These are phyloP conservation scores for Phasia obesa DNA, from an alignment of 2,888 invertebrate genomes.

Conservation along the genomic window DNA sequence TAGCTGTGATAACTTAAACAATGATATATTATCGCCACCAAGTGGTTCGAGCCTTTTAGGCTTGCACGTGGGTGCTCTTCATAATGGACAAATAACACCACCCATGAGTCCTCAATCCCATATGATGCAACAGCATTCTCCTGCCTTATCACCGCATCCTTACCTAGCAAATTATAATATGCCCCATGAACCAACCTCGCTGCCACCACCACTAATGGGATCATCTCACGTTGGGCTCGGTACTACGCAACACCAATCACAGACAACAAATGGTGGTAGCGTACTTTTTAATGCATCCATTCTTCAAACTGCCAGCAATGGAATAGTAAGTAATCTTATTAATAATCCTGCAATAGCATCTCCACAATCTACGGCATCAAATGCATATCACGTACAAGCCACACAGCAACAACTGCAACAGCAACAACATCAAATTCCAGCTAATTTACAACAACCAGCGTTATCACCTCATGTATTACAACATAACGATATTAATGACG, in stretches of 20 bases:
- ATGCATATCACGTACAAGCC: slow-evolving; percentile 38
- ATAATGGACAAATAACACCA: slow-evolving; percentile 62
- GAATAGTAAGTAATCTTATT: slow-evolving; percentile 32
- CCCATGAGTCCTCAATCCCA: slow-evolving; percentile 59
- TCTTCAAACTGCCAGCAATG: slow-evolving; percentile 49
- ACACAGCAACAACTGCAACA: slow-evolving; percentile 44
- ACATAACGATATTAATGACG: slow-evolving; percentile 81
- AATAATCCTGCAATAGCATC: slow-evolving; percentile 47
- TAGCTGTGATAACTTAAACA: slow-evolving; percentile 72
- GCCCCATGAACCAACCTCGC: slow-evolving; percentile 58
- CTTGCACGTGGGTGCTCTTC: slow-evolving; percentile 24
- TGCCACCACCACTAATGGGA: slow-evolving; percentile 52
- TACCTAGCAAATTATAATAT: slow-evolving; percentile 69
- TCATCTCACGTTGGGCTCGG: slow-evolving; percentile 54
- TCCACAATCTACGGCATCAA: slow-evolving; percentile 23
- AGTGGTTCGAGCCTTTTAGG: slow-evolving; percentile 47
- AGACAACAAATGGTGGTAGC: slow-evolving; percentile 49
- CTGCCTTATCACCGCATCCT: slow-evolving; percentile 68
- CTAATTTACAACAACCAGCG: slow-evolving; percentile 37
- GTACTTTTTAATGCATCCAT: slow-evolving; percentile 51
- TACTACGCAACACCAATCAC: slow-evolving; percentile 32
- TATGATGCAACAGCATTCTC: slow-evolving; percentile 57
- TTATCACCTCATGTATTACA: slow-evolving; percentile 34
- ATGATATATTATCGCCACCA: slow-evolving; percentile 50
- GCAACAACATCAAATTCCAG: slow-evolving; percentile 42